A percentile compares a stretch with the other conserved stretches of the same genome.
These are phyloP conservation scores for Trematocara marginatum DNA, from an alignment of 2,113 vertebrate species.

Conservation along the genomic window DNA sequence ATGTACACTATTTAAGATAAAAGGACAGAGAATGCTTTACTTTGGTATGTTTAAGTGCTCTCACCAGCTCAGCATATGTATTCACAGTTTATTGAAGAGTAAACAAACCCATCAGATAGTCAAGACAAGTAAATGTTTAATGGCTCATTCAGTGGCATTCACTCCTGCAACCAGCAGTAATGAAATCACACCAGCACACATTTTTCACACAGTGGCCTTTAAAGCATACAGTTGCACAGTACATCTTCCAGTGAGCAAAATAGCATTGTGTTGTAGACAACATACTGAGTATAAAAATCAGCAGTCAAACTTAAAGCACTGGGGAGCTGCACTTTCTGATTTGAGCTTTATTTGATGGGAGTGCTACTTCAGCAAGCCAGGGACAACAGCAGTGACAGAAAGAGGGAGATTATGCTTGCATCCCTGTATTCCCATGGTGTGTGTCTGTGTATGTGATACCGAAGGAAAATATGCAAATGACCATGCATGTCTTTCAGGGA, in stretches of 20 bases:
- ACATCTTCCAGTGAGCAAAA: constrained; percentile 3
- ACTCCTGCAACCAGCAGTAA: not conserved
- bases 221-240: not conserved
- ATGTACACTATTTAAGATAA: not conserved
- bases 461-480: constrained; percentile 30
- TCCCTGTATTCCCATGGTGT: not conserved
- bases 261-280: not conserved
- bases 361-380: not conserved
- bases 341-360: constrained; percentile 42
- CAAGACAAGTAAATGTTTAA: constrained; percentile 18
- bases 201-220: not conserved
- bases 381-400: constrained; percentile 1
- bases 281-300: not conserved
- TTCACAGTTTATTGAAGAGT: constrained; percentile 6
- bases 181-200: not conserved
- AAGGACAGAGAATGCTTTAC: not conserved
- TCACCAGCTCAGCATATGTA: not conserved
- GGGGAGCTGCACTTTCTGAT: constrained; percentile 6
- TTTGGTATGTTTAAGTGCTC: not conserved
- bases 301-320: not conserved
- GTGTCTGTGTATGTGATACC: not conserved
- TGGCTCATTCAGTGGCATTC: not conserved
- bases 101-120: constrained; percentile 2
- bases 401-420: constrained; percentile 4
- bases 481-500: not conserved